Evolutionary conservation across 2,113 vertebrate genomes (phyloP).

Genomic region (Tachycineta bicolor): DNA sequence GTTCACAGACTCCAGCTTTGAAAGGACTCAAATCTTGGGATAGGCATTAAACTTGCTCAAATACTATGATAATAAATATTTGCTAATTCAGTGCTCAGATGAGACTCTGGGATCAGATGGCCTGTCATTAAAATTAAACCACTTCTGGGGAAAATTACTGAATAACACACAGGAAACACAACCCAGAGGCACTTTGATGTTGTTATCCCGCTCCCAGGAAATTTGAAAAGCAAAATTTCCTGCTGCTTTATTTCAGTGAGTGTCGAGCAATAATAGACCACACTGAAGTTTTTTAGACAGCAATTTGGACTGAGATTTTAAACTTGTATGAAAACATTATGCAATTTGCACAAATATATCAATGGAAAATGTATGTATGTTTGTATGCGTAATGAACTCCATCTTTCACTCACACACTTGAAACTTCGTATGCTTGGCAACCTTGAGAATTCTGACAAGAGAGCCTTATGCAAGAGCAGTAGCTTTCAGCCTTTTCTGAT

Average conservation of each 20-base stretch:
- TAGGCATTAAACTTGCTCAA: constrained; percentile 8
- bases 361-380: background rate
- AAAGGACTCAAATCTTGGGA: background rate
- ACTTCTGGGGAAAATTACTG: constrained; percentile 43
- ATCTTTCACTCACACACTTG: background rate
- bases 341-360: background rate
- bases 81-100: constrained; percentile 13
- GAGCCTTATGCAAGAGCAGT: background rate
- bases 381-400: background rate
- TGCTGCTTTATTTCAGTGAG: constrained; percentile 19
- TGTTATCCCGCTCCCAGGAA: constrained; percentile 23
- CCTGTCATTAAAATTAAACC: constrained; percentile 44
- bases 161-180: constrained; percentile 14
- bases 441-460: background rate
- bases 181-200: constrained; percentile 19
- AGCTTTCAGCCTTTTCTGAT: constrained; percentile 5
- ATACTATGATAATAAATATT: constrained; percentile 25
- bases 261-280: background rate
- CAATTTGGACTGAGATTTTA: background rate
- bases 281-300: background rate
- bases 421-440: background rate
- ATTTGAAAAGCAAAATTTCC: constrained; percentile 37
- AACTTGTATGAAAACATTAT: background rate
- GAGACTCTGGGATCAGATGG: constrained; percentile 45
- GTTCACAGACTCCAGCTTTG: background rate